Evolutionary conservation across 2,888 invertebrate species (phyloP).

Genomic region (Neoascia interrupta): DNA sequence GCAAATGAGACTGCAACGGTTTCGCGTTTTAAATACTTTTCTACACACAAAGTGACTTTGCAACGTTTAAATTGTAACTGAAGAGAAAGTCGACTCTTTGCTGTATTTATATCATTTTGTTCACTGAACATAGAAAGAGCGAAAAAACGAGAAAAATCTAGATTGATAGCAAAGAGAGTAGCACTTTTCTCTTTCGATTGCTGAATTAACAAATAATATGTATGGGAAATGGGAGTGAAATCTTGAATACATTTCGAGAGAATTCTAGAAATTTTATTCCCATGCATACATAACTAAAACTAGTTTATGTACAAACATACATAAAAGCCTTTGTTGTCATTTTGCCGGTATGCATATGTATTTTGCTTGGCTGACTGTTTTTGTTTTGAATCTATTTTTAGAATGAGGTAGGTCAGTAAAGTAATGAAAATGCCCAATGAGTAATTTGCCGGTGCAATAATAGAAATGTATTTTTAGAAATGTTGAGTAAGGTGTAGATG

Average conservation of each 20-base stretch:
- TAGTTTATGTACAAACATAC: no score
- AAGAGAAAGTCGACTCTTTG: slow-evolving; percentile 13
- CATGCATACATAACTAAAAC: no score
- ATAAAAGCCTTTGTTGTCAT: no score
- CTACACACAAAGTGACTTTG: neutral
- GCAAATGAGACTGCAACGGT: neutral
- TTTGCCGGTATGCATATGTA: neutral
- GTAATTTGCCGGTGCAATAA: no score
- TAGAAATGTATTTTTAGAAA: no score
- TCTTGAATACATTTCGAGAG: slow-evolving; percentile 19
- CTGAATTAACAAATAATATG: no score
- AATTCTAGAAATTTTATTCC: slow-evolving; percentile 21
- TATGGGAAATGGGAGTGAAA: no score
- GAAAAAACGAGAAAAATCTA: slow-evolving; percentile 1
- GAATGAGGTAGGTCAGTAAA: slow-evolving; percentile 23
- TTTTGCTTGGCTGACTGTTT: neutral
- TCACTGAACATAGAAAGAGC: neutral
- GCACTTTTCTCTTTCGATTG: neutral
- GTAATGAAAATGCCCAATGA: no score
- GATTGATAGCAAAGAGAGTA: neutral
- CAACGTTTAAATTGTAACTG: slow-evolving; percentile 19
- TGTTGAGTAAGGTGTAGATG: no score
- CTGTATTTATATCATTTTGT: slow-evolving; percentile 4
- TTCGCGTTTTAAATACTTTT: neutral
- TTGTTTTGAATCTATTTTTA: slow-evolving; percentile 4